Percentiles rank a stretch among this genome's conserved stretches.
Evolutionary conservation across 1,140 invertebrate genomes (phyloP).

Genomic region (Andricus grossulariae): DNA sequence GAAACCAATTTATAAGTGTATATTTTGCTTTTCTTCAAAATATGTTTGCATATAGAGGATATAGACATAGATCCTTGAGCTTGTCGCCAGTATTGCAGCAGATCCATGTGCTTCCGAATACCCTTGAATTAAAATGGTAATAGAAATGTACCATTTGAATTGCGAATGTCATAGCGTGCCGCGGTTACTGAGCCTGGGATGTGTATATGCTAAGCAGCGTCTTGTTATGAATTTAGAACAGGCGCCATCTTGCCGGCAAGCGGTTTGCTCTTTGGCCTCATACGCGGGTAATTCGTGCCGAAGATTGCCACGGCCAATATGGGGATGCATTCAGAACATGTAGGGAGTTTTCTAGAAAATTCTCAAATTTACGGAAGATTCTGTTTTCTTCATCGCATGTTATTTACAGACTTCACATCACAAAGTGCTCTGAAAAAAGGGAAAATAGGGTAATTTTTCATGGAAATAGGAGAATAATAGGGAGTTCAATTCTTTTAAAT

Average conservation of each 20-base stretch:
- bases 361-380: not conserved
- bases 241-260: constrained; percentile 72
- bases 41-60: too few species aligned
- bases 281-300: constrained; percentile 66
- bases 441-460: too few species aligned
- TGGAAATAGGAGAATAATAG: too few species aligned
- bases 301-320: constrained; percentile 63
- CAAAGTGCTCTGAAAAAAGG: too few species aligned
- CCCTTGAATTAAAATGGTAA: constrained; percentile 71
- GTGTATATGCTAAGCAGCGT: constrained; percentile 74
- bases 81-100: too few species aligned
- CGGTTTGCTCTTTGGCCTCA: constrained; percentile 71
- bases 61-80: too few species aligned
- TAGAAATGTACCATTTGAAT: constrained; percentile 76
- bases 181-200: constrained; percentile 61
- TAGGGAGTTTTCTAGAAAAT: not conserved
- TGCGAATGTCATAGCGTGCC: constrained; percentile 75
- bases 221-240: constrained; percentile 76
- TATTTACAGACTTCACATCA: too few species aligned
- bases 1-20: too few species aligned
- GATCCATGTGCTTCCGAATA: constrained; percentile 31
- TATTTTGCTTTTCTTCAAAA: too few species aligned
- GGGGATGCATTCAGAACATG: constrained; percentile 23
- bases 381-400: too few species aligned
- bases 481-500: too few species aligned